Conservation (phyloP, 2,888 invertebrate species). For the Furcula furcula region DNA sequence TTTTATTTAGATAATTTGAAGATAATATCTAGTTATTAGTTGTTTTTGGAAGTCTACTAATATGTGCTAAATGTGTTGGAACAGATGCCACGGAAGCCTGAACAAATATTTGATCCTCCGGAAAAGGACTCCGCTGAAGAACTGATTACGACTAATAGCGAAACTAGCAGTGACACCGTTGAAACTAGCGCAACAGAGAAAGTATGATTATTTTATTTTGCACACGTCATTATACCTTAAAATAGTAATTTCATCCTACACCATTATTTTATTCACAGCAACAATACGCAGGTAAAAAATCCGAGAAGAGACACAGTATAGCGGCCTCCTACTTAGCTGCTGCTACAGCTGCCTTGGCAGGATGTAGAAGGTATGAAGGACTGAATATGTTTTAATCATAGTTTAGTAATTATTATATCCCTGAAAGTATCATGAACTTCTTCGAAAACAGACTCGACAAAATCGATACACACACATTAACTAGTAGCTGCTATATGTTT, state of each 20-base stretch:
- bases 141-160: slow-evolving; percentile 49
- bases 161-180: slow-evolving; percentile 46
- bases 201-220: too few species aligned
- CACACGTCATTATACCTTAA: too few species aligned
- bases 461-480: too few species aligned
- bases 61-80: too few species aligned
- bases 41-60: too few species aligned
- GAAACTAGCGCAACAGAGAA: slow-evolving; percentile 48
- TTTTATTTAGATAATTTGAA: too few species aligned
- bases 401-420: too few species aligned
- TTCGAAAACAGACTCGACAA: too few species aligned
- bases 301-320: slow-evolving; percentile 55
- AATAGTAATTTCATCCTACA: neutral
- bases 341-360: slow-evolving; percentile 62
- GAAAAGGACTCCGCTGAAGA: slow-evolving; percentile 66
- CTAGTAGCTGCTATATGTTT: too few species aligned
- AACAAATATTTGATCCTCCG: slow-evolving; percentile 50
- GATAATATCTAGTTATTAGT: too few species aligned
- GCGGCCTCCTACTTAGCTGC: slow-evolving; percentile 68
- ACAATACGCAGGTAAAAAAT: slow-evolving; percentile 25
- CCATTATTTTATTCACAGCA: slow-evolving; percentile 19
- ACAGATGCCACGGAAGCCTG: slow-evolving; percentile 24
- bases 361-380: slow-evolving; percentile 51
- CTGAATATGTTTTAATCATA: too few species aligned
- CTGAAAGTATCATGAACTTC: too few species aligned